These are phyloP conservation scores for Craseonycteris thonglongyai DNA, from an alignment of 2,113 vertebrate species.

Conservation along the genomic window DNA sequence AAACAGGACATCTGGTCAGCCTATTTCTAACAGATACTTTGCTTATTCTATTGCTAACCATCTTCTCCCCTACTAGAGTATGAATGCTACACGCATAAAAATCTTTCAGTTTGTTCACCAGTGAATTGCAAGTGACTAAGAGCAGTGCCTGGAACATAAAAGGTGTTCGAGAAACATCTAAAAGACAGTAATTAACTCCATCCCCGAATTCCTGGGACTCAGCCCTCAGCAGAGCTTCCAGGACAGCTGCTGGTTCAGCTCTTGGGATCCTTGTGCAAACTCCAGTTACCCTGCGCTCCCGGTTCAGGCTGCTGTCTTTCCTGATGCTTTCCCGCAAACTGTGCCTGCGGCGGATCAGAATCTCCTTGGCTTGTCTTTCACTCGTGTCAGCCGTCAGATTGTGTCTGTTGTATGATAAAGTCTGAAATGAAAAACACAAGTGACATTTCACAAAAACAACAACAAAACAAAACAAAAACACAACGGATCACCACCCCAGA, in stretches of 20 bases:
- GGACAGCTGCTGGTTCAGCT: background rate
- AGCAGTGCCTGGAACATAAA: background rate
- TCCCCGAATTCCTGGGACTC: background rate
- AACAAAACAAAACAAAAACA: background rate
- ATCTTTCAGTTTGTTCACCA: background rate
- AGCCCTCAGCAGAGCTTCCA: background rate
- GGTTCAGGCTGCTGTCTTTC: conserved; percentile 82
- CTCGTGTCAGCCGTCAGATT: conserved; percentile 85
- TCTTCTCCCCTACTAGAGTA: background rate
- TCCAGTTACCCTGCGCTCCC: conserved; percentile 78
- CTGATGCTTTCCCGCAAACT: conserved; percentile 90
- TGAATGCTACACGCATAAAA: background rate
- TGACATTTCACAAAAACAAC: background rate
- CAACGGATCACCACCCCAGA: background rate
- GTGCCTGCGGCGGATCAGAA: conserved; percentile 91
- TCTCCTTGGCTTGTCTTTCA: conserved; percentile 89
- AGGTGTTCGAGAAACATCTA: background rate
- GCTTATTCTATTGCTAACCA: background rate
- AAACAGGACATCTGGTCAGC: too few relatives aligned
- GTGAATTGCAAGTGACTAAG: background rate
- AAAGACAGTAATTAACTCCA: background rate
- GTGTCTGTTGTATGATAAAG: conserved; percentile 90
- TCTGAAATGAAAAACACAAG: conserved; percentile 80
- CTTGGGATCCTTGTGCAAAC: background rate
- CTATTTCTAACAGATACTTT: background rate